A percentile compares a stretch with the other conserved stretches of the same genome.
Conservation (phyloP, 2,113 vertebrate genomes). For the Merops nubicus region DNA sequence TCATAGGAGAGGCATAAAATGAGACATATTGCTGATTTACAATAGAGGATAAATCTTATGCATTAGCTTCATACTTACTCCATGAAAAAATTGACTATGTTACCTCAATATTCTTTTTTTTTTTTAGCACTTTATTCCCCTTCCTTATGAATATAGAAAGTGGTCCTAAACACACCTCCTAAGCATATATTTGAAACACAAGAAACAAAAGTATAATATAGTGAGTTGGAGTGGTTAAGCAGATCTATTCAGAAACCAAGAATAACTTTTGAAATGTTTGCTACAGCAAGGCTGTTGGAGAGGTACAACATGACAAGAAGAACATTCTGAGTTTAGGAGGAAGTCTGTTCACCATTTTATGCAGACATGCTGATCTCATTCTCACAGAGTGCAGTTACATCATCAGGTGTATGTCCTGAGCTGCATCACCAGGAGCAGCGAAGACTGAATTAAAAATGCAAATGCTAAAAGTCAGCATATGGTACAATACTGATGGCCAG, state of each 20-base stretch:
- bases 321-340: neutral
- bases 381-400: neutral
- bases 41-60: slow-evolving; percentile 43
- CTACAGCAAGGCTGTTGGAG: neutral
- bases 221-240: slow-evolving; percentile 14
- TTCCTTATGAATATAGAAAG: slow-evolving; percentile 31
- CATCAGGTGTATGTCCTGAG: neutral
- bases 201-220: slow-evolving; percentile 12
- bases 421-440: neutral
- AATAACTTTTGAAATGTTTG: slow-evolving; percentile 27
- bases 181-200: neutral
- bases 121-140: neutral
- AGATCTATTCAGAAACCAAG: neutral
- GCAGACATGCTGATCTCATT: neutral
- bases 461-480: neutral
- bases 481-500: neutral
- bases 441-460: neutral
- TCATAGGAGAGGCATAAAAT: slow-evolving; percentile 18
- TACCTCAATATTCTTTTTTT: slow-evolving; percentile 24
- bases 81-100: neutral
- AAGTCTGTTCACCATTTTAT: neutral
- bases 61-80: slow-evolving; percentile 43
- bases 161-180: neutral
- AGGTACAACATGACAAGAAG: neutral
- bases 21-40: slow-evolving; percentile 39